Evolutionary conservation across 2,797 vertebrate species (phyloP).

Genomic region (Echiichthys vipera): DNA sequence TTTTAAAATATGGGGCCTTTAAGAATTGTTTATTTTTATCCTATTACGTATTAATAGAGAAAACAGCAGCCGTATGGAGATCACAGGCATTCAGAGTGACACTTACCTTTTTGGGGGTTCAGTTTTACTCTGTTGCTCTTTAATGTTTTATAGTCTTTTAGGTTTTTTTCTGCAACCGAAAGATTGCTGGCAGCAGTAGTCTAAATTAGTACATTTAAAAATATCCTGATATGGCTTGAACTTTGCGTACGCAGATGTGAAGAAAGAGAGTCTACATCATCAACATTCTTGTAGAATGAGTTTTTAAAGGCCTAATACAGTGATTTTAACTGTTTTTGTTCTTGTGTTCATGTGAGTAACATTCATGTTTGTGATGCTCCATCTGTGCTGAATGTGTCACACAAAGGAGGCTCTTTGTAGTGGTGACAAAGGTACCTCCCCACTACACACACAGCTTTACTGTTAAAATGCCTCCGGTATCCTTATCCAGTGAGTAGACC

Average conservation of each 20-base stretch:
- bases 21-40: neutral
- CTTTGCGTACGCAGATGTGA: neutral
- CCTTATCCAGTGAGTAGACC: conserved; percentile 1
- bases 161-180: conserved; percentile 8
- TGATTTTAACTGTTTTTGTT: neutral
- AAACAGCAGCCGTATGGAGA: conserved; percentile 17
- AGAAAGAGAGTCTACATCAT: neutral
- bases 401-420: conserved; percentile 47
- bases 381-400: conserved; percentile 27
- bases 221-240: conserved; percentile 29
- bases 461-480: conserved; percentile 12
- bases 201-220: conserved; percentile 46
- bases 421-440: conserved; percentile 46
- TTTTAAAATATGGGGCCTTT: no score
- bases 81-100: conserved; percentile 25
- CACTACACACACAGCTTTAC: conserved; percentile 12
- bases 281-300: neutral
- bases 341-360: neutral
- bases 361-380: neutral
- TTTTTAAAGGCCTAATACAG: neutral
- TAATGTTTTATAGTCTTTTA: conserved; percentile 30
- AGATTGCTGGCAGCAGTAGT: neutral
- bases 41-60: conserved; percentile 8
- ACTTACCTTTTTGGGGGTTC: conserved; percentile 17
- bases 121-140: conserved; percentile 8